A percentile compares a stretch with the other conserved stretches of the same genome.
These are phyloP conservation scores for Spatulosminthurus flaviceps DNA, from an alignment of 2,888 invertebrate species.

Conservation along the genomic window DNA sequence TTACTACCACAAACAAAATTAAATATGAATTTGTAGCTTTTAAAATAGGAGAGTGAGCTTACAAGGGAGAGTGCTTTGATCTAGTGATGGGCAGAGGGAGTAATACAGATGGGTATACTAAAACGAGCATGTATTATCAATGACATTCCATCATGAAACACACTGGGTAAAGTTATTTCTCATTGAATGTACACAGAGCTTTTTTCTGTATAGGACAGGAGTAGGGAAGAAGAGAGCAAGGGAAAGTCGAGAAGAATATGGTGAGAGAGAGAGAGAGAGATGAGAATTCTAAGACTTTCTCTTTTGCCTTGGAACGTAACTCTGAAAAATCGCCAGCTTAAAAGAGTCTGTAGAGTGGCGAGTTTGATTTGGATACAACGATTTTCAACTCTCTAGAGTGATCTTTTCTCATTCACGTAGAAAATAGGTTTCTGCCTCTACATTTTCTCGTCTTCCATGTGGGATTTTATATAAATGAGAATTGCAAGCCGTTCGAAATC, in stretches of 20 bases:
- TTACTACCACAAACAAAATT: too few relatives aligned
- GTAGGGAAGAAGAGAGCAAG: background rate
- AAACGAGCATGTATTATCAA: too few relatives aligned
- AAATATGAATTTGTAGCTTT: too few relatives aligned
- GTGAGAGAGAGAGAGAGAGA: background rate
- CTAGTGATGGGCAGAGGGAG: too few relatives aligned
- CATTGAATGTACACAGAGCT: too few relatives aligned
- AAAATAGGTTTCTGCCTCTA: slow-evolving; percentile 51
- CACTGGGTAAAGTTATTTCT: too few relatives aligned
- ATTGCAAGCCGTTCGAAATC: slow-evolving; percentile 20
- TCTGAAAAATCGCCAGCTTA: slow-evolving; percentile 42
- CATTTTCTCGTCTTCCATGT: slow-evolving; percentile 35
- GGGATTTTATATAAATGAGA: slow-evolving; percentile 44
- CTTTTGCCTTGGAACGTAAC: slow-evolving; percentile 23
- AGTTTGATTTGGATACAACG: slow-evolving; percentile 47
- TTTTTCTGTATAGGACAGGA: background rate
- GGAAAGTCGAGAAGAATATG: background rate
- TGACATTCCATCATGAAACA: too few relatives aligned
- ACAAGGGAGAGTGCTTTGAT: too few relatives aligned
- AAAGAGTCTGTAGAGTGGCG: slow-evolving; percentile 32
- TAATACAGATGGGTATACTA: too few relatives aligned
- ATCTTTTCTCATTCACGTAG: slow-evolving; percentile 51
- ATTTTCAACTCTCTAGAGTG: slow-evolving; percentile 48
- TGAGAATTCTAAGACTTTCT: too few relatives aligned
- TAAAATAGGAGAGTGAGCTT: too few relatives aligned